These are phyloP conservation scores for Gyrodactylus bullatarudis DNA, from an alignment of 1,140 invertebrate genomes.

Conservation along the genomic window DNA sequence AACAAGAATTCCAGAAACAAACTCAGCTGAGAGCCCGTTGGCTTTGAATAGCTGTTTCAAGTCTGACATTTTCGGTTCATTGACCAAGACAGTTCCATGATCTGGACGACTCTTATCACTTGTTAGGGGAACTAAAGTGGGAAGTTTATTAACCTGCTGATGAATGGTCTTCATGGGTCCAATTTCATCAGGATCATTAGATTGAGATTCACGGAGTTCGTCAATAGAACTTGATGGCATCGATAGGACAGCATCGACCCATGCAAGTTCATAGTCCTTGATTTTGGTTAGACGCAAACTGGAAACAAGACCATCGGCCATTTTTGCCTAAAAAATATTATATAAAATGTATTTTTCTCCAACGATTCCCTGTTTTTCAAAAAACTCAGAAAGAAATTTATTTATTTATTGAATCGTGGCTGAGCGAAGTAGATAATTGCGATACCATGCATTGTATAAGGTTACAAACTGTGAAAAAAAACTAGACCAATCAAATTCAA, in stretches of 20 bases:
- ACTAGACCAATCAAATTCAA: no score
- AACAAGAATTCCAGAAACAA: slow-evolving; percentile 62
- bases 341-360: slow-evolving; percentile 21
- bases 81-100: slow-evolving; percentile 61
- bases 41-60: slow-evolving; percentile 69
- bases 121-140: background rate
- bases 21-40: slow-evolving; percentile 57
- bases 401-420: no score
- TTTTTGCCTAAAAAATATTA: slow-evolving; percentile 24
- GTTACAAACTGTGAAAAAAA: no score
- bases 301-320: slow-evolving; percentile 59
- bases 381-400: no score
- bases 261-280: slow-evolving; percentile 44
- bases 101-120: slow-evolving; percentile 18
- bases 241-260: slow-evolving; percentile 33
- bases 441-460: no score
- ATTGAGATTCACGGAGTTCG: background rate
- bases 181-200: background rate
- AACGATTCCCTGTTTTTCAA: background rate
- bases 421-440: no score
- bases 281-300: slow-evolving; percentile 39
- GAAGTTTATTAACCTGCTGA: background rate
- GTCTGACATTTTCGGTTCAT: slow-evolving; percentile 71
- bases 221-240: slow-evolving; percentile 8
- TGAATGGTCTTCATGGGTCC: slow-evolving; percentile 5